Evolutionary conservation across 1,140 invertebrate species (phyloP).

Genomic region (Aethina tumida): DNA sequence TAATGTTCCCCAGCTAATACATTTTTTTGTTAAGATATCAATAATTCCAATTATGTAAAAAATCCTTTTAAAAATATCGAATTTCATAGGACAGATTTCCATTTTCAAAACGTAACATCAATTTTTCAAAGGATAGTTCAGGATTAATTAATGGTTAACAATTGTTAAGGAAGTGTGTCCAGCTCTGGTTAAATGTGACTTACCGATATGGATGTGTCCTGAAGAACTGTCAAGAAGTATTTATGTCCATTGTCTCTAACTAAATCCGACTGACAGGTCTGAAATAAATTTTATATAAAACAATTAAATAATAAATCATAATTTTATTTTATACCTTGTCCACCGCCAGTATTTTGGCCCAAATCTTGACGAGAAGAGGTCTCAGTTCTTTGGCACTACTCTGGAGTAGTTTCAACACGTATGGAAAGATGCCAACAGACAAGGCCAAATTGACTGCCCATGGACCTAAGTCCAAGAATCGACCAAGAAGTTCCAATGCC

Average conservation of each 20-base stretch:
- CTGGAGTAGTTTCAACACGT: constrained; percentile 92
- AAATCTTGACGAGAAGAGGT: constrained; percentile 92
- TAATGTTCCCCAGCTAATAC: too few relatives aligned
- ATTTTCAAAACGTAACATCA: too few relatives aligned
- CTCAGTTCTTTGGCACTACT: constrained; percentile 86
- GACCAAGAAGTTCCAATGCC: constrained; percentile 88
- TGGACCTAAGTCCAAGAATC: constrained; percentile 90
- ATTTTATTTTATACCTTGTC: constrained; percentile 58
- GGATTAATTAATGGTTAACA: not conserved
- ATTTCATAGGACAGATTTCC: too few relatives aligned
- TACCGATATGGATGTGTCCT: constrained; percentile 74
- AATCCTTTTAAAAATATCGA: too few relatives aligned
- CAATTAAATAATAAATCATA: too few relatives aligned
- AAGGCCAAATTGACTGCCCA: constrained; percentile 96
- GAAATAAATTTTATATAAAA: too few relatives aligned
- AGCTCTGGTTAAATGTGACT: constrained; percentile 30
- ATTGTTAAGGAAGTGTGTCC: not conserved
- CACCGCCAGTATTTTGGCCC: constrained; percentile 97
- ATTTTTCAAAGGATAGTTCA: constrained; percentile 6
- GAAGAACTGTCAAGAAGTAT: constrained; percentile 85
- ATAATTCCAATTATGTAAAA: too few relatives aligned
- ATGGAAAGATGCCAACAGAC: constrained; percentile 97
- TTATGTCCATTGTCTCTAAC: constrained; percentile 92
- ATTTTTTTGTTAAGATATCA: too few relatives aligned
- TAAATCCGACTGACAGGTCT: constrained; percentile 90